Percentiles rank a stretch among this genome's conserved stretches.
Evolutionary conservation across 1,140 invertebrate species (phyloP).

Genomic region (Drosophila serrata): DNA sequence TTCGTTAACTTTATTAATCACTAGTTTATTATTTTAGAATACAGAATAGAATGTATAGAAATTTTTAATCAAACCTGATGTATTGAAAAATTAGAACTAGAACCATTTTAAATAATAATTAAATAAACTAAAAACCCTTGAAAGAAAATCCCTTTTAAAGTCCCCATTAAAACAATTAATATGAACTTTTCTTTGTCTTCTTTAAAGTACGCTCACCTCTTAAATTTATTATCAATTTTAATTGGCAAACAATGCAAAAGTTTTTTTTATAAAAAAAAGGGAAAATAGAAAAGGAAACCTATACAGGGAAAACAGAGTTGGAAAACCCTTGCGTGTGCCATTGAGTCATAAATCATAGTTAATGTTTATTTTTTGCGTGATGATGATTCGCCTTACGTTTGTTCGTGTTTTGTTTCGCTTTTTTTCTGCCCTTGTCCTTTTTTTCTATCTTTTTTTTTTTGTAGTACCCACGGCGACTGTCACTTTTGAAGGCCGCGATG

Average conservation of each 20-base stretch:
- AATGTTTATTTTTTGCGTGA: conserved; percentile 45
- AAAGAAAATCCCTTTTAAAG: not conserved
- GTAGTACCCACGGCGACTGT: conserved; percentile 61
- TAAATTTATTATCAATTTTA: conserved; percentile 53
- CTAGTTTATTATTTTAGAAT: not conserved
- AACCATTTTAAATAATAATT: no score
- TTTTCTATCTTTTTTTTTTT: conserved; percentile 49
- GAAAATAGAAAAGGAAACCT: not conserved
- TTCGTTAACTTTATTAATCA: no score
- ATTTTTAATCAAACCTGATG: no score
- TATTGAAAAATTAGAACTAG: no score
- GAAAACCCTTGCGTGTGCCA: conserved; percentile 15
- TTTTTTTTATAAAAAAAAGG: not conserved
- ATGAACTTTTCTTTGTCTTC: not conserved
- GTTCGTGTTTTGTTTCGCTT: conserved; percentile 17
- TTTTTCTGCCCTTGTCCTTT: conserved; percentile 19
- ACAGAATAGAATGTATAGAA: no score
- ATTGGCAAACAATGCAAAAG: conserved; percentile 52
- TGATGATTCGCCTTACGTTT: conserved; percentile 38
- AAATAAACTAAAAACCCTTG: no score
- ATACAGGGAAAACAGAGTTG: not conserved
- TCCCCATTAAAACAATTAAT: not conserved
- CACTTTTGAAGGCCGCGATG: conserved; percentile 70
- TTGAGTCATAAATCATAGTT: conserved; percentile 74
- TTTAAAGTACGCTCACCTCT: not conserved